Conservation (phyloP, 2,113 vertebrate species). For the Hydrochoerus hydrochaeris region DNA sequence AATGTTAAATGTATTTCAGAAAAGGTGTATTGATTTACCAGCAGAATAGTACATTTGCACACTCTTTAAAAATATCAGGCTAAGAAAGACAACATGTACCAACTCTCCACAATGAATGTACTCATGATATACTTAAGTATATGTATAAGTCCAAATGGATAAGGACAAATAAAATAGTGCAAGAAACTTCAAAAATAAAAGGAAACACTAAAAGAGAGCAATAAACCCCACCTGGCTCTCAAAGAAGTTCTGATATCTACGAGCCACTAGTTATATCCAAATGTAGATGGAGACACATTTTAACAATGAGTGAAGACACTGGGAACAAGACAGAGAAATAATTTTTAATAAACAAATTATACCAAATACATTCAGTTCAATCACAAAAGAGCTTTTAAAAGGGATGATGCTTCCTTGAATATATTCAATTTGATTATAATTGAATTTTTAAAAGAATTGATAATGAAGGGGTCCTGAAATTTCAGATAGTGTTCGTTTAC, state of each 20-base stretch:
- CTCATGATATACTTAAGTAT: not conserved
- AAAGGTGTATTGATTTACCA: not conserved
- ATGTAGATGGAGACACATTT: fast-evolving
- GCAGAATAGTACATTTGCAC: not conserved
- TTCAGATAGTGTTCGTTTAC: not conserved
- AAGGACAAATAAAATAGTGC: too few species aligned
- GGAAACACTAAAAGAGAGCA: not conserved
- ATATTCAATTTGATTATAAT: slow-evolving; percentile 6
- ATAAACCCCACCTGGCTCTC: not conserved
- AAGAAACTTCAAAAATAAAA: not conserved
- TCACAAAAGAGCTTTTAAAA: slow-evolving; percentile 1
- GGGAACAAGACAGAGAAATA: not conserved
- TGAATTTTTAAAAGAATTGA: slow-evolving; percentile 15
- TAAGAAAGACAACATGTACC: not conserved
- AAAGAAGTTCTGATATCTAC: too few species aligned
- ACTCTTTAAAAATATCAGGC: not conserved
- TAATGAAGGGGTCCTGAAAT: not conserved
- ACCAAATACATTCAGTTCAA: not conserved
- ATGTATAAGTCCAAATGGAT: not conserved
- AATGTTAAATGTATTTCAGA: not conserved
- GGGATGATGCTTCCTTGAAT: not conserved
- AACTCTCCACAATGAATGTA: not conserved
- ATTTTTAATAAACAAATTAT: not conserved
- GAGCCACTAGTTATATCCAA: fast-evolving
- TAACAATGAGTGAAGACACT: not conserved